Evolutionary conservation across 1,140 invertebrate species (phyloP).

Genomic region (Megalonaias nervosa): DNA sequence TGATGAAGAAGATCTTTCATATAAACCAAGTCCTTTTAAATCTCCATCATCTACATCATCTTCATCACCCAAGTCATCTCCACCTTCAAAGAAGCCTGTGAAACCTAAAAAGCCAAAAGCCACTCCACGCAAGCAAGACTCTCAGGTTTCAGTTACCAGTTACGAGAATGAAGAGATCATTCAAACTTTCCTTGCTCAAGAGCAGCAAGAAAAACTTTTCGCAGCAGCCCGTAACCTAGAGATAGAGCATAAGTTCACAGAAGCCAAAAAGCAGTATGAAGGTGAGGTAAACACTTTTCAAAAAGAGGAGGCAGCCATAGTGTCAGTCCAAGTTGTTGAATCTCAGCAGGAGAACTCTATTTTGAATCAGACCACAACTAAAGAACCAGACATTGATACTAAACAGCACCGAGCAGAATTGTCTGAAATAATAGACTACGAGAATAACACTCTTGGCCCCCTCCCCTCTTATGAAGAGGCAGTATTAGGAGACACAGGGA

Average conservation of each 20-base stretch:
- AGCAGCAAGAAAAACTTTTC: neutral
- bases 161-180: constrained; percentile 44
- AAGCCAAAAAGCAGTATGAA: constrained; percentile 16
- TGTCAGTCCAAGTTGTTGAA: neutral
- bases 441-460: constrained; percentile 34
- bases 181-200: constrained; percentile 2
- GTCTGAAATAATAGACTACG: constrained; percentile 38
- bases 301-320: constrained; percentile 7
- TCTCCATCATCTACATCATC: neutral
- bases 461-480: constrained; percentile 47
- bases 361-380: constrained; percentile 8
- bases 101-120: constrained; percentile 37
- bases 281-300: neutral
- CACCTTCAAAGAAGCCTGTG: constrained; percentile 13
- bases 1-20: constrained; percentile 52
- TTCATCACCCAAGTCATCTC: neutral
- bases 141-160: constrained; percentile 26
- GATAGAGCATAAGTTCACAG: neutral
- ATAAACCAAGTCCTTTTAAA: constrained; percentile 8
- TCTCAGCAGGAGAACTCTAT: constrained; percentile 18
- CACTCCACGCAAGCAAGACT: constrained; percentile 41
- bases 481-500: constrained; percentile 28
- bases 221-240: neutral
- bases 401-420: constrained; percentile 10
- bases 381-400: constrained; percentile 12